Evolutionary conservation across 2,797 vertebrate species (phyloP).

Genomic region (Strix occidentalis): DNA sequence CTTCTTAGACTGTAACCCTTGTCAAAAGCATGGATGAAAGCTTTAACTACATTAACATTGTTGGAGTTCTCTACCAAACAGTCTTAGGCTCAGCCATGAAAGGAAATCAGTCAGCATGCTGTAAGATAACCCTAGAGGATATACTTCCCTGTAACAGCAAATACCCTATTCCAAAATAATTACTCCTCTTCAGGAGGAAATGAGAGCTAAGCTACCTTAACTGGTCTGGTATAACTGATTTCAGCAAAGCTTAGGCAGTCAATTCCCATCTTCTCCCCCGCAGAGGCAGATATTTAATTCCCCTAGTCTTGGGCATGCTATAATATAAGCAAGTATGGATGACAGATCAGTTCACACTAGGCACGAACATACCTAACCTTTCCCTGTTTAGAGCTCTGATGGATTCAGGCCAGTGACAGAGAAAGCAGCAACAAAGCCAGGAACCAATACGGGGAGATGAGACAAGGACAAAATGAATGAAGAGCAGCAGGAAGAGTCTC

Average conservation of each 20-base stretch:
- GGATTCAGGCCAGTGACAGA: constrained; percentile 45
- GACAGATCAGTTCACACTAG: constrained; percentile 35
- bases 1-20: background rate
- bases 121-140: background rate
- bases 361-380: constrained; percentile 29
- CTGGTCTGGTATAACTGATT: background rate
- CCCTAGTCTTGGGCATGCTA: background rate
- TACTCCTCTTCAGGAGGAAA: background rate
- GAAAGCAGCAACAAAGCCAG: constrained; percentile 38
- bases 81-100: background rate
- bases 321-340: constrained; percentile 22
- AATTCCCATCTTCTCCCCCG: background rate
- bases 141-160: background rate
- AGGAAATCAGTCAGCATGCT: background rate
- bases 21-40: background rate
- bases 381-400: constrained; percentile 43
- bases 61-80: background rate
- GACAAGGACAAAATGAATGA: constrained; percentile 54
- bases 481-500: background rate
- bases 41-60: background rate
- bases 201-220: background rate
- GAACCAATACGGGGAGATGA: background rate
- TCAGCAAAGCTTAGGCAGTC: background rate
- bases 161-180: constrained; percentile 10
- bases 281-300: background rate